phyloP scores from a whole-genome alignment of 2,888 invertebrate genomes.

The Nomada goodeniana region DNA sequence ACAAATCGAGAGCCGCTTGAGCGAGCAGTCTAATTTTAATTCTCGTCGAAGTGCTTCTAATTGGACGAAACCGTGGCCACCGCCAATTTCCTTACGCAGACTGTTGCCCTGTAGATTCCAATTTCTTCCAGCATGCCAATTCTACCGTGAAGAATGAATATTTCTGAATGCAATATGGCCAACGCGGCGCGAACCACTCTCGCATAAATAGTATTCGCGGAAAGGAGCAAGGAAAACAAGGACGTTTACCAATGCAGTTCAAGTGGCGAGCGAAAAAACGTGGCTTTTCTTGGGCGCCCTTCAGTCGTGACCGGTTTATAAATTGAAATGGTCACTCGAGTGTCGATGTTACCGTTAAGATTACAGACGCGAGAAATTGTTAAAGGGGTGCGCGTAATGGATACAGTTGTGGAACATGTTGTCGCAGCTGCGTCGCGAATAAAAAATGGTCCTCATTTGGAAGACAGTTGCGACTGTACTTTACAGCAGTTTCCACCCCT shows the following conservation, averaged over 20 bases:
- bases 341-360: constrained; percentile 15
- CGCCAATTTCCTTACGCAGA: constrained; percentile 28
- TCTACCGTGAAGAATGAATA: constrained; percentile 43
- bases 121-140: constrained; percentile 23
- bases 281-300: background rate
- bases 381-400: constrained; percentile 14
- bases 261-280: background rate
- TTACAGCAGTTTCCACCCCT: background rate
- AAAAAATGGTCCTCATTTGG: constrained; percentile 28
- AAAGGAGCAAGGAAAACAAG: background rate
- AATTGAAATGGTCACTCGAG: background rate
- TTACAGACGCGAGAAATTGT: constrained; percentile 23
- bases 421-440: constrained; percentile 35
- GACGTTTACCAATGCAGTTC: too few species aligned
- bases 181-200: background rate
- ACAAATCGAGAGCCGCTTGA: constrained; percentile 75
- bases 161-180: constrained; percentile 2
- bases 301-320: background rate
- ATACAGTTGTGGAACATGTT: constrained; percentile 22
- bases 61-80: constrained; percentile 45
- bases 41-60: constrained; percentile 63
- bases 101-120: constrained; percentile 18
- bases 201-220: background rate
- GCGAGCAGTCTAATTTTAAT: constrained; percentile 64
- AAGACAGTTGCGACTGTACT: constrained; percentile 38